Base-by-base conservation (phyloP, 1,140 invertebrate species). In the Dryas iulia region DNA sequence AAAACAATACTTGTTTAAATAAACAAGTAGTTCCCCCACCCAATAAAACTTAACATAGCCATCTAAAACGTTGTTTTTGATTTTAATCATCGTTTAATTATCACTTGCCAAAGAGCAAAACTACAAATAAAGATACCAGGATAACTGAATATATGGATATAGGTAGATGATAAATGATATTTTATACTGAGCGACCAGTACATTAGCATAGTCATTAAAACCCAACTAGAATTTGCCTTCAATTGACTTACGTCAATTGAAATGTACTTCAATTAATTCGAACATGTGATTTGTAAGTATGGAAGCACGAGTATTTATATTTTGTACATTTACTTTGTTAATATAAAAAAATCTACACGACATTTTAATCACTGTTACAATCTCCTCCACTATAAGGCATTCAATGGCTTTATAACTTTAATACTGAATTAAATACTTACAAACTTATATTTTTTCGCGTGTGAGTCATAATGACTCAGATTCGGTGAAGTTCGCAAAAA, bases 401-500 rank as follows among this genome's bases (percentile, higher is more conserved):
- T 39, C 1, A 18, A 39, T 18, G 0, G 39, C 39, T 0, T 14
- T 18, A 39, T 8, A 47, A 47, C 14, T 47, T 47, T 21, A 11
- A 47, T 47, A 18, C 21, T 21, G 2, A 21, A 21, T 47, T 11
- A 47, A 21, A 47, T 1, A 47, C 14, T 8, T 28, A 28, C 6
- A 47, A n/a, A 47, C 14, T 21, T 21, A 47, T 18, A 47, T 56
- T 56, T n/a, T 56, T 53, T 62, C 39, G 35, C 23, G 35, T 28
- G 39, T 62, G 59, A 62, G 14, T 62, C 59, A 62, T 10, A n/a
- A 53, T 62, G 59, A 62, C 35, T 62, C 59, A 62, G 25, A 26
- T 25, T 14, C 39, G 12, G 59, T 62, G 59, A 52, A 61, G 0
- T 39, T 53, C 25, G 12, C 28, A 62, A 52, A 62, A 60, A 62